A percentile compares a stretch with the other conserved stretches of the same genome.
Evolutionary conservation across 2,113 vertebrate genomes (phyloP).

Genomic region (Hiodon alosoides): DNA sequence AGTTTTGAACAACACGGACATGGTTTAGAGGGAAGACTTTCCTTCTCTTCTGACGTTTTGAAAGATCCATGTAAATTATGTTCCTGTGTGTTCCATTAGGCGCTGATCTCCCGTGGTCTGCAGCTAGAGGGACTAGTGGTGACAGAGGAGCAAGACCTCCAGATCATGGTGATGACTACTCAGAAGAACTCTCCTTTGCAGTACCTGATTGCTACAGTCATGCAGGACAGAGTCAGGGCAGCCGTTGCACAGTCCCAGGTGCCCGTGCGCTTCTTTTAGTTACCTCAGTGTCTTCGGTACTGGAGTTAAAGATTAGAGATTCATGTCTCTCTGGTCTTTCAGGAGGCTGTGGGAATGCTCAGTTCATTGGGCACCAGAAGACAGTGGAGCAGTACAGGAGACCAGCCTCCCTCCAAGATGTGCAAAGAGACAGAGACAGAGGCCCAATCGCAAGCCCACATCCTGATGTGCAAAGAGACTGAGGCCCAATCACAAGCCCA

Average conservation of each 20-base stretch:
- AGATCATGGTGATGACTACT: constrained; percentile 57
- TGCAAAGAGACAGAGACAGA: constrained; percentile 22
- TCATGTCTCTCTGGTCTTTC: constrained; percentile 14
- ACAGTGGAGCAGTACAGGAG: constrained; percentile 52
- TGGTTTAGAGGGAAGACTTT: too few species aligned
- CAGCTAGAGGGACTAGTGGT: constrained; percentile 73
- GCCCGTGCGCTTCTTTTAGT: neutral
- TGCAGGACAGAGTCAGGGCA: constrained; percentile 69
- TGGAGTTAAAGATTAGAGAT: neutral
- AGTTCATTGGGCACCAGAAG: constrained; percentile 61
- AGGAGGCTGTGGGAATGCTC: constrained; percentile 65
- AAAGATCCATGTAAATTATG: neutral
- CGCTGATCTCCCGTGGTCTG: constrained; percentile 69
- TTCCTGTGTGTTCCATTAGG: constrained; percentile 50
- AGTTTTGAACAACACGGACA: too few species aligned
- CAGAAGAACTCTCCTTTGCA: constrained; percentile 66
- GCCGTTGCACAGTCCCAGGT: constrained; percentile 74
- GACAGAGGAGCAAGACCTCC: constrained; percentile 72
- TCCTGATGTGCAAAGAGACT: neutral
- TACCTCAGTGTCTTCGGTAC: neutral
- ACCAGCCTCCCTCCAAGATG: constrained; percentile 48
- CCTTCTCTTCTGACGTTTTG: too few species aligned
- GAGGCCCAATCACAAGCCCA: constrained; percentile 1
- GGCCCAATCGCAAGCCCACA: constrained; percentile 19
- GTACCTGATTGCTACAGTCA: constrained; percentile 53